phyloP scores from a whole-genome alignment of 1,140 invertebrate species.

The Aphis gossypii region DNA sequence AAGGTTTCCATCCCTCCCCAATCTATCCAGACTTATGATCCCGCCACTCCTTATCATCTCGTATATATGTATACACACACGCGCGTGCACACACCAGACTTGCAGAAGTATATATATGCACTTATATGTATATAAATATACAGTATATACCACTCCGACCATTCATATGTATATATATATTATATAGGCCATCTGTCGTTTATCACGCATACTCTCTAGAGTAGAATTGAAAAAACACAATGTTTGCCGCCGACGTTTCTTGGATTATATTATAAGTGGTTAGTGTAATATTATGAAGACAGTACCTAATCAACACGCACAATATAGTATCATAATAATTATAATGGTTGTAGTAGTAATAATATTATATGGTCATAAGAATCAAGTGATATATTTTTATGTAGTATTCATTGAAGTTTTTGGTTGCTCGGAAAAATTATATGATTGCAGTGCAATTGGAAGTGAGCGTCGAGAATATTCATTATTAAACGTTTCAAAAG shows the following conservation, averaged over 20 bases:
- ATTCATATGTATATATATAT: not conserved
- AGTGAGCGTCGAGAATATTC: not conserved
- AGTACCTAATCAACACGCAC: not conserved
- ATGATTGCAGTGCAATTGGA: not conserved
- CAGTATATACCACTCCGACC: no score
- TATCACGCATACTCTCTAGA: not conserved
- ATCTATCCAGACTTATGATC: not conserved
- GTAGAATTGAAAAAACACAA: not conserved
- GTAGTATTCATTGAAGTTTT: not conserved
- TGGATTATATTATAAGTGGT: not conserved
- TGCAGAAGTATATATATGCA: not conserved
- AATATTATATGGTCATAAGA: no score
- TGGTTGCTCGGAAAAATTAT: not conserved
- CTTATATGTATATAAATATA: no score
- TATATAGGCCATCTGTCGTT: not conserved
- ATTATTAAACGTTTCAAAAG: not conserved
- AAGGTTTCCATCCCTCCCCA: not conserved
- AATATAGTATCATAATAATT: not conserved
- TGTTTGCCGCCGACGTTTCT: not conserved
- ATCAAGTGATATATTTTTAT: not conserved
- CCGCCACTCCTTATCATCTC: not conserved
- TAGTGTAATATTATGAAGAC: not conserved
- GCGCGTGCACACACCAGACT: not conserved
- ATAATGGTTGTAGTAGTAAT: not conserved
- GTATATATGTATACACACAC: not conserved